Evolutionary conservation across 2,888 invertebrate species (phyloP).

Genomic region (Netelia melanura): DNA sequence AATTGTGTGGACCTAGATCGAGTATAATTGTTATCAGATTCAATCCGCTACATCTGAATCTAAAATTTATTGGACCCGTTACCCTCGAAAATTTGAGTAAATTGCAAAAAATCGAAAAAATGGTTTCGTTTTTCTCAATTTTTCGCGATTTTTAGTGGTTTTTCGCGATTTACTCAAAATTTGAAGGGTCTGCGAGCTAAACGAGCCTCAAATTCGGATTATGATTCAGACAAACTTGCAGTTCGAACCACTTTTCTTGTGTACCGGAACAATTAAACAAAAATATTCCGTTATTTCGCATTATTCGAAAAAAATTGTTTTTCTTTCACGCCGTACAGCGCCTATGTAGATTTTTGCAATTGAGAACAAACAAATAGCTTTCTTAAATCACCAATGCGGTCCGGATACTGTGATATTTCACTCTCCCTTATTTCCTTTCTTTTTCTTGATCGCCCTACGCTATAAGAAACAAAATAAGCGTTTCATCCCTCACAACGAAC

Average conservation of each 20-base stretch:
- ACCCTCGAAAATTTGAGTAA: too few relatives aligned
- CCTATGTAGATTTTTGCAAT: slow-evolving; percentile 33
- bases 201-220: not conserved
- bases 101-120: too few relatives aligned
- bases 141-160: not conserved
- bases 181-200: not conserved
- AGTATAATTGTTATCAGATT: too few relatives aligned
- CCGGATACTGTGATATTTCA: slow-evolving; percentile 52
- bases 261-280: too few relatives aligned
- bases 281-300: too few relatives aligned
- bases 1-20: too few relatives aligned
- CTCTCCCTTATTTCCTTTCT: slow-evolving; percentile 34
- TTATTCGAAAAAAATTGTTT: too few relatives aligned
- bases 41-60: too few relatives aligned
- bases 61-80: too few relatives aligned
- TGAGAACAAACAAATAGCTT: slow-evolving; percentile 46
- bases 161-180: not conserved
- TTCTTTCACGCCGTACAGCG: slow-evolving; percentile 14
- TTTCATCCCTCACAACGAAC: slow-evolving; percentile 28
- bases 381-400: slow-evolving; percentile 44
- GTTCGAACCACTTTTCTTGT: too few relatives aligned
- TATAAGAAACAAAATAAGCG: slow-evolving; percentile 29
- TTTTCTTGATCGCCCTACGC: slow-evolving; percentile 1
- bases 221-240: too few relatives aligned
- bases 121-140: not conserved